A percentile compares a stretch with the other conserved stretches of the same genome.
These are phyloP conservation scores for Champsocephalus gunnari DNA, from an alignment of 2,797 vertebrate genomes.

Conservation along the genomic window DNA sequence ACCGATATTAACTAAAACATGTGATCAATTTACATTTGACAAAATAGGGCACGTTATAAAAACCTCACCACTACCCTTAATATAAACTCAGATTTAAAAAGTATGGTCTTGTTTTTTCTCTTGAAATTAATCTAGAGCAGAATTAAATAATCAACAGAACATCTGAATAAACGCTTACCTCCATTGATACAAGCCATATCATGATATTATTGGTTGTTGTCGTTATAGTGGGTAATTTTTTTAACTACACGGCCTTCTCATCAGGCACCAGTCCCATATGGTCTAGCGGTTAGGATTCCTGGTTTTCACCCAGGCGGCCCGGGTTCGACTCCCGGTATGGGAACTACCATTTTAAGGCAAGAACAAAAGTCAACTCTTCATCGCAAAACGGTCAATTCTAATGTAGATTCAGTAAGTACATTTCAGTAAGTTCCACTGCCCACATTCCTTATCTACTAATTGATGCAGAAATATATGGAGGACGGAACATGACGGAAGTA, in stretches of 20 bases:
- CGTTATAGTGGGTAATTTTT: too few relatives aligned
- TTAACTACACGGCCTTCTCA: too few relatives aligned
- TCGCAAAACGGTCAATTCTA: too few relatives aligned
- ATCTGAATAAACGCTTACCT: too few relatives aligned
- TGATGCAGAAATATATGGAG: too few relatives aligned
- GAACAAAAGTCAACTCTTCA: too few relatives aligned
- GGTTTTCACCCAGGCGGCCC: conserved; percentile 86
- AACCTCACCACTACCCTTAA: background rate
- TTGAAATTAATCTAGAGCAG: background rate
- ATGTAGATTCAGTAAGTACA: background rate
- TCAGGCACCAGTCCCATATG: conserved; percentile 43
- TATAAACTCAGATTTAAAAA: background rate
- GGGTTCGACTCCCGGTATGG: conserved; percentile 86
- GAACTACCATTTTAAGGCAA: conserved; percentile 43
- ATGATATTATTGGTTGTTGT: too few relatives aligned
- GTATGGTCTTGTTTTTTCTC: background rate
- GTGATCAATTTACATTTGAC: background rate
- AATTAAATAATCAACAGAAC: background rate
- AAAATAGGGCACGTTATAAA: background rate
- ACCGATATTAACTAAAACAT: background rate
- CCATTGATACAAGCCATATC: background rate
- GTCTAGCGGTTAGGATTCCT: conserved; percentile 84
- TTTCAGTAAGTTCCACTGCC: too few relatives aligned
- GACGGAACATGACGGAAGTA: too few relatives aligned
- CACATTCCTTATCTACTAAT: background rate